These are phyloP conservation scores for Entomyzon cyanotis DNA, from an alignment of 2,113 vertebrate species.

Conservation along the genomic window DNA sequence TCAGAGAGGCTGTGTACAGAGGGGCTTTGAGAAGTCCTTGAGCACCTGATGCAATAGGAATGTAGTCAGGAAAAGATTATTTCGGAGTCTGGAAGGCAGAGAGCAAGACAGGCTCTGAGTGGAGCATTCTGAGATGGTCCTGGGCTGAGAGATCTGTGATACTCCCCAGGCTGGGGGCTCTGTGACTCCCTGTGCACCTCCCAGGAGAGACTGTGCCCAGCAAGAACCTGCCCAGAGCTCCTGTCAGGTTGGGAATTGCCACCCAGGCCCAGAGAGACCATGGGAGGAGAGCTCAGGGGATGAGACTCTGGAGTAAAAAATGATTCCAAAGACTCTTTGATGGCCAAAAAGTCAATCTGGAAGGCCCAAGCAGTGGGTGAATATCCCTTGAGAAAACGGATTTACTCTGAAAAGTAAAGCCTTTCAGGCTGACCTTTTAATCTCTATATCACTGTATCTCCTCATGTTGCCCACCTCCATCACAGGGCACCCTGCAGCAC, in stretches of 20 bases:
- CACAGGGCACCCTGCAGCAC: background rate
- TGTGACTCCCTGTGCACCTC: background rate
- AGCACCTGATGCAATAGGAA: background rate
- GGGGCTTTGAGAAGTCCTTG: background rate
- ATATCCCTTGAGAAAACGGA: background rate
- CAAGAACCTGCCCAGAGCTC: background rate
- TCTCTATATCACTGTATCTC: background rate
- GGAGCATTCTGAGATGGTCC: background rate
- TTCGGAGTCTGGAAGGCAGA: background rate
- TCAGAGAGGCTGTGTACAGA: background rate
- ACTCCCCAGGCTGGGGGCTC: background rate
- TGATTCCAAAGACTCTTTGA: background rate
- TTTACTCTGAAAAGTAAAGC: background rate
- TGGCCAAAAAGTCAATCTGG: background rate
- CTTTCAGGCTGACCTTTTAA: background rate
- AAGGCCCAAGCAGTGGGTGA: rapidly evolving
- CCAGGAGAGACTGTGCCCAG: background rate
- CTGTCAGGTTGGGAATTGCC: background rate
- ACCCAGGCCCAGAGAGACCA: background rate
- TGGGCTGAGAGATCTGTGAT: background rate
- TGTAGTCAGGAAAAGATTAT: background rate
- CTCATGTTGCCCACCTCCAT: background rate
- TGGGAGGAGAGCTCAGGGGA: background rate
- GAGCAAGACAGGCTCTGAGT: rapidly evolving
- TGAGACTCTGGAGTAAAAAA: background rate